Conservation (phyloP, 2,113 vertebrate species). For the Pycnonotus jocosus region DNA sequence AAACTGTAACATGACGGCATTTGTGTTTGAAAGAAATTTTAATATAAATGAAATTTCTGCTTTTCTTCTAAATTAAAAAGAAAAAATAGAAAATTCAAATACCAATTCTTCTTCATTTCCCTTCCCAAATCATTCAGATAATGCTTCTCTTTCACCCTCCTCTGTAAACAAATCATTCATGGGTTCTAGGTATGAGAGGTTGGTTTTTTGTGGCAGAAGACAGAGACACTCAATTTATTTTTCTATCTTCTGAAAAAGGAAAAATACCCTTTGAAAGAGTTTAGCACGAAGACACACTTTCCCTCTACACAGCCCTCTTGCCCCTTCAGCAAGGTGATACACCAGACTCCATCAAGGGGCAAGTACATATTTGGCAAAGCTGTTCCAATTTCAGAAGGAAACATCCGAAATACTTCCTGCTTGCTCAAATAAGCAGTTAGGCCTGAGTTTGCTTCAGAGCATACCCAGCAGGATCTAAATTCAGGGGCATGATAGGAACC, state of each 20-base stretch:
- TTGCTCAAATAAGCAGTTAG: background rate
- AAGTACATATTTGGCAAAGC: background rate
- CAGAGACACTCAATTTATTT: background rate
- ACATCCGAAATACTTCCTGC: background rate
- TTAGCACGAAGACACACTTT: background rate
- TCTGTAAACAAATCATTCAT: background rate
- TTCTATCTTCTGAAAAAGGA: background rate
- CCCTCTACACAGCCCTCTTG: background rate
- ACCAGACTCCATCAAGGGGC: background rate
- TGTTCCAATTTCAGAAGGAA: background rate
- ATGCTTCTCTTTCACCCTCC: background rate
- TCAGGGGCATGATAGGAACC: fast-evolving
- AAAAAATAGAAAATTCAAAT: background rate
- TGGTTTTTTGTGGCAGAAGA: background rate
- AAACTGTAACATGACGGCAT: background rate
- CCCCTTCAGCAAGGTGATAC: background rate
- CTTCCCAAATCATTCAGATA: background rate
- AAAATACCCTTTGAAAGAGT: background rate
- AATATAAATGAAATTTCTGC: background rate
- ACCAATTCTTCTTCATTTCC: background rate
- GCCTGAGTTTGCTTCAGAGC: background rate
- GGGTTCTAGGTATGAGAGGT: background rate
- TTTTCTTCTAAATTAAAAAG: background rate
- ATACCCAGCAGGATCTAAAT: background rate
- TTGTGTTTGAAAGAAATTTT: background rate